Conservation (phyloP, 2,797 vertebrate species). For the Diglossa cyanea region DNA sequence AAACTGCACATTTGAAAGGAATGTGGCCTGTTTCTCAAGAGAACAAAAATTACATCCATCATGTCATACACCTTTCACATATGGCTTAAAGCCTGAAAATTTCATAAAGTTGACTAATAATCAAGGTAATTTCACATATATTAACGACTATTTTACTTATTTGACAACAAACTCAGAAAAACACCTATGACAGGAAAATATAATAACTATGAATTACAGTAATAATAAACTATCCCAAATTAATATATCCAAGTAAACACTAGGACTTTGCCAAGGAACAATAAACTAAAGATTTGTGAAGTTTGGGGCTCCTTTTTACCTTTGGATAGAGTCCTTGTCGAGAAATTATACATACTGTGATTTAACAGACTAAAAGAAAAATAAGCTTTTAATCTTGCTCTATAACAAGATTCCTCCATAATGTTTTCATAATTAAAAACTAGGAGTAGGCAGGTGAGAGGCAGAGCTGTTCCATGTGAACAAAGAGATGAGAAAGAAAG, state of each 20-base stretch:
- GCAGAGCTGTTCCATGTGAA: slow-evolving; percentile 19
- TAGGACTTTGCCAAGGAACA: background rate
- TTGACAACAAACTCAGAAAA: background rate
- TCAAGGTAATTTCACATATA: background rate
- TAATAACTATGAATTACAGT: background rate
- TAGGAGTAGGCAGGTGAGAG: slow-evolving; percentile 29
- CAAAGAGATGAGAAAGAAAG: slow-evolving; percentile 18
- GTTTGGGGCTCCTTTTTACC: background rate
- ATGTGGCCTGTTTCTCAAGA: background rate
- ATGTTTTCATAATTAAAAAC: slow-evolving; percentile 50
- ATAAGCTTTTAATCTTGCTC: background rate
- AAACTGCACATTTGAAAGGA: background rate
- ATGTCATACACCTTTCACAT: background rate
- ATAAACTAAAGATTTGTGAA: background rate
- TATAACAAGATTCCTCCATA: background rate
- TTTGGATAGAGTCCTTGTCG: background rate
- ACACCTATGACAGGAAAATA: background rate
- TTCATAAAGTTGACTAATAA: background rate
- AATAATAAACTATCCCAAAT: background rate
- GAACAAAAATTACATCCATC: background rate
- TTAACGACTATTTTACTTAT: background rate
- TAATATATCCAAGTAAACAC: background rate
- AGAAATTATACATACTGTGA: background rate
- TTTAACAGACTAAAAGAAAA: background rate
- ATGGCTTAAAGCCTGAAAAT: background rate